Conservation (phyloP, 1,140 invertebrate genomes). For the Zaprionus camerounensis region DNA sequence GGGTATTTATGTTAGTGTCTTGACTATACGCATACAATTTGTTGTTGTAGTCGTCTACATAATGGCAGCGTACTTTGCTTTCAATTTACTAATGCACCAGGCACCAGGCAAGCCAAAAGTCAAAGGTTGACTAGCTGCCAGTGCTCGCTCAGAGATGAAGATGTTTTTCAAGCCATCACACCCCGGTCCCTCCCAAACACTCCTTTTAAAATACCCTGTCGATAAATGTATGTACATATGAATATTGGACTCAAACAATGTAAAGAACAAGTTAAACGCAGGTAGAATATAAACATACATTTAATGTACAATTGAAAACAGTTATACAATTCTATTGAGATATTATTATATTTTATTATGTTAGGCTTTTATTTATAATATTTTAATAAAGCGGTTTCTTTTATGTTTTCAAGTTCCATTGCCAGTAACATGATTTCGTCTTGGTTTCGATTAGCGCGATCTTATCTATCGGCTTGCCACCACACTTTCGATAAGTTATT, state of each 20-base stretch:
- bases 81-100: slow-evolving; percentile 79
- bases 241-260: background rate
- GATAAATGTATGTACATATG: background rate
- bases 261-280: background rate
- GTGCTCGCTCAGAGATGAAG: slow-evolving; percentile 33
- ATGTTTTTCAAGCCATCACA: slow-evolving; percentile 22
- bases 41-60: slow-evolving; percentile 41
- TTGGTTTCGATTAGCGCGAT: too few species aligned
- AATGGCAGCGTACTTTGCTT: slow-evolving; percentile 63
- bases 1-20: slow-evolving; percentile 63
- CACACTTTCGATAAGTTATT: too few species aligned
- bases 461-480: too few species aligned
- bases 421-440: too few species aligned
- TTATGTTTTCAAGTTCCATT: too few species aligned
- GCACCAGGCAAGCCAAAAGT: slow-evolving; percentile 37
- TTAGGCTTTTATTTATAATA: too few species aligned
- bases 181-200: background rate
- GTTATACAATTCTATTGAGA: too few species aligned
- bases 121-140: slow-evolving; percentile 62
- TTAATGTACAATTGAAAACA: background rate
- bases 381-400: too few species aligned
- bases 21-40: slow-evolving; percentile 54
- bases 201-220: background rate
- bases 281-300: background rate
- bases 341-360: too few species aligned